Conservation (phyloP, 2,888 invertebrate species). For the Rhyacophila evoluta region DNA sequence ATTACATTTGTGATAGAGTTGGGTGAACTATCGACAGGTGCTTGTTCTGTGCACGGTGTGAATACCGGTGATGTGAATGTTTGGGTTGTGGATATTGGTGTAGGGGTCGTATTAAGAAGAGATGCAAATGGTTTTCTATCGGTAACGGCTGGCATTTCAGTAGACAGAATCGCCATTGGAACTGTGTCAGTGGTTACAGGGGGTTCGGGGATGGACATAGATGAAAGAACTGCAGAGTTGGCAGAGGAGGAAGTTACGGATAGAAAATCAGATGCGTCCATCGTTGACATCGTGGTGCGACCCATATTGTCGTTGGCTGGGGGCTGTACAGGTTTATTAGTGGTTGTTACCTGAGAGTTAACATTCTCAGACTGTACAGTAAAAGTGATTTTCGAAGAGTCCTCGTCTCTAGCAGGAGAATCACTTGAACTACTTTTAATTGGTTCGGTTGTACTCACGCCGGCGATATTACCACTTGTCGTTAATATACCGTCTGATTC, state of each 20-base stretch:
- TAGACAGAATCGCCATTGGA: slow-evolving; percentile 19
- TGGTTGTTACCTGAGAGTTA: slow-evolving; percentile 58
- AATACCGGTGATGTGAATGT: slow-evolving; percentile 58
- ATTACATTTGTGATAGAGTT: slow-evolving; percentile 4
- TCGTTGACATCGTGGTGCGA: slow-evolving; percentile 33
- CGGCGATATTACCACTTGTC: slow-evolving; percentile 58
- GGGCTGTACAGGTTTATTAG: slow-evolving; percentile 68
- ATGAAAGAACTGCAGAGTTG: background rate
- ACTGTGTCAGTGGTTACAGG: slow-evolving; percentile 57
- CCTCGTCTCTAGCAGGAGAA: slow-evolving; percentile 37
- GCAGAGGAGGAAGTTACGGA: slow-evolving; percentile 40
- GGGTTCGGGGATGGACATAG: background rate
- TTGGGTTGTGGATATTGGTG: slow-evolving; percentile 51
- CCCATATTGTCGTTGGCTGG: slow-evolving; percentile 34
- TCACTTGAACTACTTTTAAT: slow-evolving; percentile 48
- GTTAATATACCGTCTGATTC: slow-evolving; percentile 35
- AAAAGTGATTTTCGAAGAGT: slow-evolving; percentile 42
- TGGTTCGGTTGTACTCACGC: slow-evolving; percentile 65
- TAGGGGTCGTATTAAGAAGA: slow-evolving; percentile 64
- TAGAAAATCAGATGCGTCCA: slow-evolving; percentile 41
- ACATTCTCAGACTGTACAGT: slow-evolving; percentile 53
- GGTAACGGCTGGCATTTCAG: slow-evolving; percentile 50
- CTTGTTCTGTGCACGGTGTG: slow-evolving; percentile 49
- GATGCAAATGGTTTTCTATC: slow-evolving; percentile 68
- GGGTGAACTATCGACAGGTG: background rate